A percentile compares a stretch with the other conserved stretches of the same genome.
phyloP scores from a whole-genome alignment of 2,797 vertebrate genomes.

The Etheostoma perlongum region DNA sequence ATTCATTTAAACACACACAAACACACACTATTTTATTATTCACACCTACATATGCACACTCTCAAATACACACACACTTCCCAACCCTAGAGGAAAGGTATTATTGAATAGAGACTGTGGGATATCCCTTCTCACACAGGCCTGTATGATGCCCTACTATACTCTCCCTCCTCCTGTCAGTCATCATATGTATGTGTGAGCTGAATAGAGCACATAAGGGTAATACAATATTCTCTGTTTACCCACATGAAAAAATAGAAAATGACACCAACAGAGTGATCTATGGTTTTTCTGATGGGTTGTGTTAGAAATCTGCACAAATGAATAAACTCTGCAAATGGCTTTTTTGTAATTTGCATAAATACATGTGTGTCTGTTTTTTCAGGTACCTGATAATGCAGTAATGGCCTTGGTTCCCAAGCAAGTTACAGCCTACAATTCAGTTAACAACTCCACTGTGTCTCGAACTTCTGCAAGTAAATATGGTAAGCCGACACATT shows the following conservation, averaged over 20 bases:
- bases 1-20: constrained; percentile 46
- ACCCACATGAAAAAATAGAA: constrained; percentile 50
- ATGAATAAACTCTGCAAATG: constrained; percentile 10
- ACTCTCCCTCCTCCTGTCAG: constrained; percentile 61
- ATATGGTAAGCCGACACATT: constrained; percentile 87
- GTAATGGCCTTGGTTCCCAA: constrained; percentile 97
- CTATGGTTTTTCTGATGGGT: constrained; percentile 42
- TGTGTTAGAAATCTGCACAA: constrained; percentile 42
- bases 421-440: constrained; percentile 97
- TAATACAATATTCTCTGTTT: constrained; percentile 68
- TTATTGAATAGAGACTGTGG: constrained; percentile 77
- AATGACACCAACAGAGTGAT: constrained; percentile 51
- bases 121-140: constrained; percentile 61
- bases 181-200: constrained; percentile 64
- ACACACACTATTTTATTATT: neutral
- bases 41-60: neutral
- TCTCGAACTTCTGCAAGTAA: constrained; percentile 97
- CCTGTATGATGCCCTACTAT: constrained; percentile 42
- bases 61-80: constrained; percentile 9
- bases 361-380: constrained; percentile 38
- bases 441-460: constrained; percentile 97
- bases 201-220: constrained; percentile 52
- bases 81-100: constrained; percentile 54
- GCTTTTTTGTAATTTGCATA: constrained; percentile 43
- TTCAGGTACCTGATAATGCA: constrained; percentile 94